Evolutionary conservation across 1,140 invertebrate genomes (phyloP), one percentile per base, ranked within the genome.

Genomic region (Eulimnadia texana): DNA sequence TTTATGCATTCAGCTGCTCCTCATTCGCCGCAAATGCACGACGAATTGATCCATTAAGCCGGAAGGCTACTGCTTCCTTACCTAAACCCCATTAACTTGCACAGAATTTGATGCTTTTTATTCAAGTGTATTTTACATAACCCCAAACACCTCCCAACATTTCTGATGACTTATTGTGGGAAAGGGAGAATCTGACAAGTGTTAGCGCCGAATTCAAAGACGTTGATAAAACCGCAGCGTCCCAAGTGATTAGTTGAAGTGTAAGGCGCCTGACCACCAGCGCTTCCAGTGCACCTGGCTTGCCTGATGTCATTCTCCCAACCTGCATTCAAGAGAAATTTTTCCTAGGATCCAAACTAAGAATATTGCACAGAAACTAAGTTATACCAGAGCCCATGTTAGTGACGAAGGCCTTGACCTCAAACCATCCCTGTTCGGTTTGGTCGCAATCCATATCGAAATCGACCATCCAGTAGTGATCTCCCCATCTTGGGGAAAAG

Each of bases 401-500:
- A 50, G 64, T 66, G 3, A 66, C 27, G 33, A 50, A 62, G 10
- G 70, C 71, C 60, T 78, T 78, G 6, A 78, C 19, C 61, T 78
- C 77, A 64, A 78, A 78, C 72, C 74, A 77, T 1, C 76, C 74
- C 29, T 70, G 65, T 33, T 75, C 68, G 3, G 73, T 73, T 60
- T 71, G 70, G 13, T 68, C 69, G 63, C 76, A 78, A 63, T 78
- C 74, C 75, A 78, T 76, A 23, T 72, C 67, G 0, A 77, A 60
- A 55, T 76, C 73, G 16, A 74, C 64, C 59, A 78, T 69, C 77
- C 77, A 78, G 66, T 77, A 78, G 64, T 76, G 73, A 6, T 72
- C 66, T 2, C 77, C 77, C 52, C 66, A 72, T 10, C 33, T 64
- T n/a, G n/a, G n/a, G n/a, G n/a, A n/a, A n/a, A n/a, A n/a, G n/a